Evolutionary conservation across 2,888 invertebrate species (phyloP), one percentile per base, ranked within the genome.

Genomic region (Caradrina clavipalpis): DNA sequence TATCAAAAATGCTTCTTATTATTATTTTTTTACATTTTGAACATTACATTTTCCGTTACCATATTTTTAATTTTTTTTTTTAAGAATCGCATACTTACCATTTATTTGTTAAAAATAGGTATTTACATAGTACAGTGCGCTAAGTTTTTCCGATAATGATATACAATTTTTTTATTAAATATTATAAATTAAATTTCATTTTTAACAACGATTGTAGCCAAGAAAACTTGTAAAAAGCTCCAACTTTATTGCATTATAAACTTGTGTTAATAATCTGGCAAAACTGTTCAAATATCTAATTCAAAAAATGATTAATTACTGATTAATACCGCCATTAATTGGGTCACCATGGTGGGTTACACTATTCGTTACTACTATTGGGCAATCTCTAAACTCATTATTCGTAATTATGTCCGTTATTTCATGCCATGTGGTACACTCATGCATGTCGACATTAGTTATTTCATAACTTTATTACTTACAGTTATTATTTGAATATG

Each of bases 391-490:
- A 50, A 63, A 26, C 55, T 62, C 76, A 78, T 78, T 80, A 78
- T 78, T 80, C 75, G 62, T 78, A 76, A 78, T 78, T 78, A 80
- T 62, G 49, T 63, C 69, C 70, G 61, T 75, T 76, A 65, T 69
- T 77, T n/a, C 55, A 78, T 80, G 56, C 77, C 80, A 78, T 80
- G 70, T 80, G 80, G 69, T 80, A 66, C 21, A 15, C 19, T 53
- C 58, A 76, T 78, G 77, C 76, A 76, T 76, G 77, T 76, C 76
- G 77, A 80, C 76, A 60, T 57, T 50, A 66, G 31, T 50, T 65
- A 62, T 78, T 76, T 76, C 80, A 72, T 56, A 68, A 69, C 79
- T 66, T 66, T 22, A n/a, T 35, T 49, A 49, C 58, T 39, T 56
- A 68, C 57, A 22, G n/a, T 35, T 59, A 55, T 66, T 7, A 55